Evolutionary conservation across 2,888 invertebrate species (phyloP).

Genomic region (Orchestes rusci): DNA sequence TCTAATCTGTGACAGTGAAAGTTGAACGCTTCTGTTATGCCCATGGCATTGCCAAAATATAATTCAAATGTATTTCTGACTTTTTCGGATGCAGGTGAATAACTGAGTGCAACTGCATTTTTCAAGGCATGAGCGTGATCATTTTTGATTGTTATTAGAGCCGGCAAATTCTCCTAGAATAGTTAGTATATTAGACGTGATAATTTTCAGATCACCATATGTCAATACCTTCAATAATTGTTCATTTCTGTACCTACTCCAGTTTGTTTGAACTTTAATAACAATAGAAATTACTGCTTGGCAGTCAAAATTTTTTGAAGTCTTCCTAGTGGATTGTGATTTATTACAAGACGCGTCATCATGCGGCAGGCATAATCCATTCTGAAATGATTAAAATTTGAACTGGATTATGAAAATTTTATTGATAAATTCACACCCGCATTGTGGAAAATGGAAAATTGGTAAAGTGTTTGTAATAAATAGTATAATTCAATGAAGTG

Average conservation of each 20-base stretch:
- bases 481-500: neutral
- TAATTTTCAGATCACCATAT: neutral
- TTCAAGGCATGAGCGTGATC: neutral
- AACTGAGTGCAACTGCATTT: neutral
- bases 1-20: neutral
- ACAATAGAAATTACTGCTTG: neutral
- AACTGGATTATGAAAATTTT: neutral
- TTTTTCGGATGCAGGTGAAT: neutral
- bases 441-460: neutral
- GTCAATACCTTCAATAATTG: neutral
- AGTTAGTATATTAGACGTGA: neutral
- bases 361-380: neutral
- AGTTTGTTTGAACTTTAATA: neutral
- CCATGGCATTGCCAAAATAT: neutral
- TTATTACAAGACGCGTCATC: neutral
- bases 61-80: neutral
- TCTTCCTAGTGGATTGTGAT: neutral
- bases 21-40: neutral
- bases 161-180: neutral
- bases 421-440: neutral
- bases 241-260: neutral
- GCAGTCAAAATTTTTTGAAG: neutral
- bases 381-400: neutral
- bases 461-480: neutral
- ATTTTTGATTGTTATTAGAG: neutral